Base-by-base conservation (phyloP, 2,113 vertebrate genomes). In the Colaptes auratus region DNA sequence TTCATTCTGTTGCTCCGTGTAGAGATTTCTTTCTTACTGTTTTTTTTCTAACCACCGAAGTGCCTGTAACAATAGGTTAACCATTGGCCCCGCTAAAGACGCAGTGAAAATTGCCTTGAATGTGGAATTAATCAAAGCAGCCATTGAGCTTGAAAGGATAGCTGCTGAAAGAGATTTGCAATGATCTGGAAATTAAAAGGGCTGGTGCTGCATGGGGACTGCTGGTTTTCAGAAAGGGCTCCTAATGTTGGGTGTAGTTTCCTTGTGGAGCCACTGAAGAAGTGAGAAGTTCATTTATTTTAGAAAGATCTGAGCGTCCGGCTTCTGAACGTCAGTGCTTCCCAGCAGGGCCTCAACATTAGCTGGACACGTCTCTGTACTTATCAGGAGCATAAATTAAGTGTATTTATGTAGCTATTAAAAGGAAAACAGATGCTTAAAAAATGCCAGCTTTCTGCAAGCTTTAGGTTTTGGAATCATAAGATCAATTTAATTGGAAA, bases 101-200 rank as follows among this genome's bases (percentile, higher is more conserved):
- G n/a, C 64, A 67, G 82, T 16, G 89, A 63, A 73, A 60, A 89
- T 63, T 48, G 67, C 87, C 80, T 59, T 64, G 89, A 89, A 31
- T 71, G 78, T 64, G 94, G 82, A 46, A 93, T 95, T 85, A 82
- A 95, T 95, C 88, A 95, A 88, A 88, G 75, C 90, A 73, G 31
- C 60, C 87, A 82, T 53, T 89, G 85, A 67, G 91, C 85, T 44
- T 74, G 61, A 64, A 80, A 55, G 87, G 71, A 13, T 7, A n/a
- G 24, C 75, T 95, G 84, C 75, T 95, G 92, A 91, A 89, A 92
- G 59, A 2, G 15, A 5, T 39, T 82, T 80, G 82, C 78, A 89
- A 76, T 82, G 56, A 87, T 89, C 35, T 71, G 89, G 84, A 74
- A 92, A 53, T 67, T 35, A 21, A 89, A 87, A 88, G 82, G 75